A percentile compares a stretch with the other conserved stretches of the same genome.
These are phyloP conservation scores for Drosophila meridionalis DNA, from an alignment of 2,888 invertebrate genomes.

Conservation along the genomic window DNA sequence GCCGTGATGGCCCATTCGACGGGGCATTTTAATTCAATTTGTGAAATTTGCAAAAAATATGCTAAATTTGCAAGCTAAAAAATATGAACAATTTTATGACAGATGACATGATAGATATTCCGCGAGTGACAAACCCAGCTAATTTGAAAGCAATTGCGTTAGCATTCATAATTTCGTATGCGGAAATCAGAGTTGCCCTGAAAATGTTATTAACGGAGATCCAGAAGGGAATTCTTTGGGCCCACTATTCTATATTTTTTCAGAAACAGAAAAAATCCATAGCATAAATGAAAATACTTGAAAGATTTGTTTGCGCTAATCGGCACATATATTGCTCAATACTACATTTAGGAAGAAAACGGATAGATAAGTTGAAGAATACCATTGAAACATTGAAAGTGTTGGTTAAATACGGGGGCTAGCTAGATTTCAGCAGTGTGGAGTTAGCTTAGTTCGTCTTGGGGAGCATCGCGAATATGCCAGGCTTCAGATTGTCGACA, in stretches of 20 bases:
- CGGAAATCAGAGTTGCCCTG: neutral
- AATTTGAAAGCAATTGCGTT: conserved; percentile 34
- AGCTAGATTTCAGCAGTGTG: neutral
- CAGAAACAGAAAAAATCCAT: neutral
- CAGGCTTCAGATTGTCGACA: conserved; percentile 73
- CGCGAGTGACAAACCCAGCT: conserved; percentile 27
- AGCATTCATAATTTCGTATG: neutral
- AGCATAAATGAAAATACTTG: neutral
- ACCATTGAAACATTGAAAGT: conserved; percentile 62
- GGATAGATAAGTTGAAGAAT: conserved; percentile 42
- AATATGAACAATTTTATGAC: conserved; percentile 56
- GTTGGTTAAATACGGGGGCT: conserved; percentile 10
- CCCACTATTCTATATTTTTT: neutral
- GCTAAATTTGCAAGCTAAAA: conserved; percentile 42
- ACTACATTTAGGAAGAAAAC: conserved; percentile 24
- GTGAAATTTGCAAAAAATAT: conserved; percentile 58
- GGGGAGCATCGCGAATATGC: conserved; percentile 77
- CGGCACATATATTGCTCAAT: conserved; percentile 61
- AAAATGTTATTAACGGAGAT: neutral
- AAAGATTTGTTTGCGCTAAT: conserved; percentile 29
- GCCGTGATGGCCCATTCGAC: conserved; percentile 41
- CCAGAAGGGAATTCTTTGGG: neutral
- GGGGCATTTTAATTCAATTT: conserved; percentile 71
- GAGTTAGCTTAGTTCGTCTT: conserved; percentile 43
- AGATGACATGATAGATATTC: conserved; percentile 61